Percentiles rank a stretch among this genome's conserved stretches.
Evolutionary conservation across 2,888 invertebrate genomes (phyloP).

Genomic region (Heterodera filipjevi): DNA sequence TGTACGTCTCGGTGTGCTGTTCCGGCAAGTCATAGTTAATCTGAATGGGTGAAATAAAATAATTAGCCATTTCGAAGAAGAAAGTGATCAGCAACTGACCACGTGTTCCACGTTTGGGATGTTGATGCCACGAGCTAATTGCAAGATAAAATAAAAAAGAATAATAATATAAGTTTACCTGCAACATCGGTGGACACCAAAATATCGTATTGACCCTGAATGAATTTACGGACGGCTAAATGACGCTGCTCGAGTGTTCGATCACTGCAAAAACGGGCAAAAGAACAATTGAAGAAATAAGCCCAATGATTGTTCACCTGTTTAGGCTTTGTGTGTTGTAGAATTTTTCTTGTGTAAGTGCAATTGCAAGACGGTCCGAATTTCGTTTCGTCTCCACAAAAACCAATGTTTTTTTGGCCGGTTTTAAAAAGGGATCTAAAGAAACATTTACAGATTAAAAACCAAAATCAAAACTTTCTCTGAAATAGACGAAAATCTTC

Average conservation of each 20-base stretch:
- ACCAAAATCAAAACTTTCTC: too few relatives aligned
- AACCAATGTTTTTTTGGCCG: constrained; percentile 30
- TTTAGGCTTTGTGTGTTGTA: constrained; percentile 31
- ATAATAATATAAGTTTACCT: neutral
- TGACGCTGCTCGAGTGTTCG: constrained; percentile 34
- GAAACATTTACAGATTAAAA: constrained; percentile 12
- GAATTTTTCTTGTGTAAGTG: constrained; percentile 28
- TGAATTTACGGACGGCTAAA: constrained; percentile 33
- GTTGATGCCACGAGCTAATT: constrained; percentile 32
- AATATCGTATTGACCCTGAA: constrained; percentile 30
- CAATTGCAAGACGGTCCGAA: constrained; percentile 36
- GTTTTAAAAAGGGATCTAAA: constrained; percentile 18
- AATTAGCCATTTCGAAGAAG: too few relatives aligned
- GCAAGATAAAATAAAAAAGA: neutral
- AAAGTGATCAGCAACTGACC: neutral
- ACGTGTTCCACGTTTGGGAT: constrained; percentile 36
- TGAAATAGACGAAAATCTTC: too few relatives aligned
- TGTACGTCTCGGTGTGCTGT: constrained; percentile 26
- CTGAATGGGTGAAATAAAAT: neutral
- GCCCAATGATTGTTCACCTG: constrained; percentile 12
- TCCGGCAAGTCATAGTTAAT: constrained; percentile 37
- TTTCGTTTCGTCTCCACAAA: constrained; percentile 34
- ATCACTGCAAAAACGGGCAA: constrained; percentile 25
- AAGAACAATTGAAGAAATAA: neutral
- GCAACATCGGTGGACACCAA: constrained; percentile 38